These are phyloP conservation scores for Pseudobourletiella spinata DNA, from an alignment of 1,140 invertebrate species.

Conservation along the genomic window DNA sequence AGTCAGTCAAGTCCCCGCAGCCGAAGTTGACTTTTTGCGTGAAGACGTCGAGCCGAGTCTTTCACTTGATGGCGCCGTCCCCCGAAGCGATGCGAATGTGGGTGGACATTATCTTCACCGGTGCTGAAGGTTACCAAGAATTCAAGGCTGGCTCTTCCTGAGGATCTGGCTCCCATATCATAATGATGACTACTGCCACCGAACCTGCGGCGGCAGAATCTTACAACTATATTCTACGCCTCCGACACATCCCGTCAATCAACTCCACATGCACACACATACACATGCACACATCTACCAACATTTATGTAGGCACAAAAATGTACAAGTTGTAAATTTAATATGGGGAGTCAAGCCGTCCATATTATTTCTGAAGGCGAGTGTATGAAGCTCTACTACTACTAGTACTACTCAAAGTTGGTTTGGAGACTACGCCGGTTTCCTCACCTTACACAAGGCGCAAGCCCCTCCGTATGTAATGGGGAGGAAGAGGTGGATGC, in stretches of 20 bases:
- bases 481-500: no score
- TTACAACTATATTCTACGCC: no score
- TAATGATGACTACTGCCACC: no score
- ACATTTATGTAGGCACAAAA: not conserved
- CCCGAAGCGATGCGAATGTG: constrained; percentile 91
- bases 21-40: constrained; percentile 89
- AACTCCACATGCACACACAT: not conserved
- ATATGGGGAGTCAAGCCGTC: no score
- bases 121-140: constrained; percentile 74
- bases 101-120: constrained; percentile 91
- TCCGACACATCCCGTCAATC: not conserved
- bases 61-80: constrained; percentile 85
- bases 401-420: no score
- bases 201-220: no score
- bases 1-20: constrained; percentile 82
- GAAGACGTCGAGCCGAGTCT: constrained; percentile 82
- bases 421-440: no score
- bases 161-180: not conserved
- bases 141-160: constrained; percentile 46
- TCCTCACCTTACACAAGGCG: no score
- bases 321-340: no score
- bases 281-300: not conserved
- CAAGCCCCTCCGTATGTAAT: no score
- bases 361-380: no score
- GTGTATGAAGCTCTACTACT: no score